Conservation (phyloP, 2,797 vertebrate species). For the Enteromius trimaculatus region DNA sequence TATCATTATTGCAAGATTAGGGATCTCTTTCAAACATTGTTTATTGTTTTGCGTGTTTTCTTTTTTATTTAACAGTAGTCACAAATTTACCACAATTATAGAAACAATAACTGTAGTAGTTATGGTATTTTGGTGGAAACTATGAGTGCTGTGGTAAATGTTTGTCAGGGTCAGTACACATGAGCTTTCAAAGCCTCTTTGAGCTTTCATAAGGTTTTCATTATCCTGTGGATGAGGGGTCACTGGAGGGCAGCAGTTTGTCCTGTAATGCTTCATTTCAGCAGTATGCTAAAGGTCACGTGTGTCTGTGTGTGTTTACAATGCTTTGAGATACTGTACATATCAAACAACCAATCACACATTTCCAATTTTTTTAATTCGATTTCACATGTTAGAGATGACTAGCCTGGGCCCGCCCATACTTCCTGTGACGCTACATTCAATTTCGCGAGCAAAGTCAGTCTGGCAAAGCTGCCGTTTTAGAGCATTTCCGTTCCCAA, state of each 20-base stretch:
- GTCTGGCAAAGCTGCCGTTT: no score
- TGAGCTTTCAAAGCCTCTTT: constrained; percentile 7
- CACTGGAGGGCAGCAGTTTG: constrained; percentile 12
- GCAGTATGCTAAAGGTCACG: constrained; percentile 11
- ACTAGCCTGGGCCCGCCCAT: no score
- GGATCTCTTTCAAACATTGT: neutral
- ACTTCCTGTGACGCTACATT: no score
- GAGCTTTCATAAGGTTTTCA: constrained; percentile 29
- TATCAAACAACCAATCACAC: neutral
- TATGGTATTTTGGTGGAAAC: neutral
- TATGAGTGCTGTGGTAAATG: neutral
- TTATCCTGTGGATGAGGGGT: constrained; percentile 25
- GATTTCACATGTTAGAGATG: neutral
- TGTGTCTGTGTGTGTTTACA: neutral
- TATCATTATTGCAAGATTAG: neutral
- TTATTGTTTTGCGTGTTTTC: neutral
- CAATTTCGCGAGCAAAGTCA: no score
- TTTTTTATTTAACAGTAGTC: neutral
- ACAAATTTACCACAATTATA: constrained; percentile 11
- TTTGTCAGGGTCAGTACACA: constrained; percentile 3
- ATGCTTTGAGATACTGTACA: neutral
- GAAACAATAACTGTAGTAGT: constrained; percentile 1
- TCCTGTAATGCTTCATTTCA: constrained; percentile 21
- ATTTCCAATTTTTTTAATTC: neutral
- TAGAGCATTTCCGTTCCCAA: no score